phyloP scores from a whole-genome alignment of 2,113 vertebrate species.

The Neolamprologus variostigma region DNA sequence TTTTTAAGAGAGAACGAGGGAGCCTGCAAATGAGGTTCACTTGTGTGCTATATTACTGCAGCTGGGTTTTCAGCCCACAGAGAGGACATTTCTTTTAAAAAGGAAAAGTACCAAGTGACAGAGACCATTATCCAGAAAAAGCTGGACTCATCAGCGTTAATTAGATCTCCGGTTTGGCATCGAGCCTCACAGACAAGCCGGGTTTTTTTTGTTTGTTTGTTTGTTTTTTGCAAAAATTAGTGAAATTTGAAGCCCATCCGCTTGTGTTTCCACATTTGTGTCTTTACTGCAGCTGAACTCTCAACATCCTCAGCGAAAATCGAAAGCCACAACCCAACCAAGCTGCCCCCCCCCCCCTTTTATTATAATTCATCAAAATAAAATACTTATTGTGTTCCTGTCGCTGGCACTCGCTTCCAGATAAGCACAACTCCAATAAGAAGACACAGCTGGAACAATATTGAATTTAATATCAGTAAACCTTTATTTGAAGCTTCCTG shows the following conservation, averaged over 20 bases:
- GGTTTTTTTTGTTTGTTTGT: accelerated
- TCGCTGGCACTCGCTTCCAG: not conserved
- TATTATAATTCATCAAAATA: not conserved
- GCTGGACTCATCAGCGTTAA: not conserved
- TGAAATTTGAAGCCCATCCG: not conserved
- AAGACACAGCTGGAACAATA: not conserved
- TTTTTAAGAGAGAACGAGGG: not conserved
- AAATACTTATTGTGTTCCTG: not conserved
- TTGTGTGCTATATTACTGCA: not conserved
- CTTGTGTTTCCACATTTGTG: not conserved
- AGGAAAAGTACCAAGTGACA: not conserved
- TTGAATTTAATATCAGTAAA: not conserved
- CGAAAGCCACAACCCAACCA: not conserved
- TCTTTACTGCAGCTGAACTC: not conserved
- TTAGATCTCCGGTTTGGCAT: not conserved
- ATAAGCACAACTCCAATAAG: not conserved
- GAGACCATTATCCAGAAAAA: not conserved
- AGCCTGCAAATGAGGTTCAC: not conserved
- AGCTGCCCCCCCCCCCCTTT: not conserved
- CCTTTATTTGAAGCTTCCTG: not conserved
- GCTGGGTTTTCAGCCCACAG: not conserved
- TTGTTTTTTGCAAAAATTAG: not conserved
- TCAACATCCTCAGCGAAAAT: not conserved
- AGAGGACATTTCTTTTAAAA: not conserved
- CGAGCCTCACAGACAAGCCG: not conserved